Evolutionary conservation across 2,888 invertebrate genomes (phyloP).

Genomic region (Achlya flavicornis): DNA sequence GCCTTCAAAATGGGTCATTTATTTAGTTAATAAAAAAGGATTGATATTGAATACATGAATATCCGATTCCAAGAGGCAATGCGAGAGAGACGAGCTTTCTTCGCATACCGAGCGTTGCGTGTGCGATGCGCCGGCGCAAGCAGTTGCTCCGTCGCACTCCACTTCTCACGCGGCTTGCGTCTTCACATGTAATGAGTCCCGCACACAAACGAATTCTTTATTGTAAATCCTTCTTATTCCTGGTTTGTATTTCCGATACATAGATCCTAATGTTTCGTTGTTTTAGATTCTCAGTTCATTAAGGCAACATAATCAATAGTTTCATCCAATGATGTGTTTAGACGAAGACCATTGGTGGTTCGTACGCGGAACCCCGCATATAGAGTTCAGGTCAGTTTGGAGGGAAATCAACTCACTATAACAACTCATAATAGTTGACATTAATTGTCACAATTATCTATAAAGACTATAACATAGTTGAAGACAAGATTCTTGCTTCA

Average conservation of each 20-base stretch:
- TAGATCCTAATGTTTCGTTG: too few species aligned
- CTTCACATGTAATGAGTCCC: slow-evolving; percentile 36
- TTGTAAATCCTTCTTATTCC: slow-evolving; percentile 7
- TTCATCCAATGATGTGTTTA: too few species aligned
- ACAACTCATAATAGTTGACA: too few species aligned
- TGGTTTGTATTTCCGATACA: not conserved
- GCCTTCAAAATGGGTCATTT: not conserved
- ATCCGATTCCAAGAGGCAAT: slow-evolving; percentile 7
- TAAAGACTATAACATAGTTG: too few species aligned
- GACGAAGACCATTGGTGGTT: too few species aligned
- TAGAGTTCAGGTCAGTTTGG: too few species aligned
- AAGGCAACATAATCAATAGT: too few species aligned
- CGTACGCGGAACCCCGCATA: too few species aligned
- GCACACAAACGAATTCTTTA: slow-evolving; percentile 32
- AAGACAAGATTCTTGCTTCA: too few species aligned
- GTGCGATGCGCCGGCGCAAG: slow-evolving; percentile 40
- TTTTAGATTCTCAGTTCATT: too few species aligned
- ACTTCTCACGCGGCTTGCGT: slow-evolving; percentile 68
- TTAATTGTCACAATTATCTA: too few species aligned
- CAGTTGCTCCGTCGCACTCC: slow-evolving; percentile 65
- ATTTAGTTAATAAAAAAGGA: not conserved
- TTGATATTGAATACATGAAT: slow-evolving; percentile 5
- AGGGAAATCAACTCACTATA: too few species aligned
- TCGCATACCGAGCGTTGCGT: slow-evolving; percentile 74
- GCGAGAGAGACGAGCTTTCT: slow-evolving; percentile 63